Evolutionary conservation across 2,113 vertebrate species (phyloP).

Genomic region (Cephalopholis sonnerati): DNA sequence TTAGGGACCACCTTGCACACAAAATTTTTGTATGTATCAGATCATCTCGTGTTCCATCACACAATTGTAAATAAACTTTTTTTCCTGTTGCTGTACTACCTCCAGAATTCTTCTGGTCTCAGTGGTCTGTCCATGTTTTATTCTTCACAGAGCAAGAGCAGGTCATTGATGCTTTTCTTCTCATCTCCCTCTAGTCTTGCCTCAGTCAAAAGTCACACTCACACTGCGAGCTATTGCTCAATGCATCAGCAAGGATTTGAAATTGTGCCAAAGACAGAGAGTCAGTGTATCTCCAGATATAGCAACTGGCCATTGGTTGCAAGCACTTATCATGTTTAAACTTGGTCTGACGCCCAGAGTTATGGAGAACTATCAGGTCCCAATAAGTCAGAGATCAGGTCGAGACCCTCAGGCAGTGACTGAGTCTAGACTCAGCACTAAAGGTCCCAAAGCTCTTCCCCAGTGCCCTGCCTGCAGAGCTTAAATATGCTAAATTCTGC

Average conservation of each 20-base stretch:
- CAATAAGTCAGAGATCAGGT: constrained; percentile 33
- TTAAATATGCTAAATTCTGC: background rate
- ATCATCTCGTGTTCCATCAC: background rate
- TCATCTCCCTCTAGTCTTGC: constrained; percentile 57
- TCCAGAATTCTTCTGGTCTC: constrained; percentile 3
- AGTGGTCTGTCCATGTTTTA: constrained; percentile 5
- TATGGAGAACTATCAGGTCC: constrained; percentile 11
- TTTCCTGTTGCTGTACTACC: background rate
- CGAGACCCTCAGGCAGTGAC: constrained; percentile 15
- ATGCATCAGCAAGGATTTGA: constrained; percentile 57
- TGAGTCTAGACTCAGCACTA: constrained; percentile 25
- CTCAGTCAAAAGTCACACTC: constrained; percentile 62
- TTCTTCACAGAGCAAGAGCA: constrained; percentile 53
- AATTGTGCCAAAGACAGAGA: constrained; percentile 48
- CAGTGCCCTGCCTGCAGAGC: background rate
- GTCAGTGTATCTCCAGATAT: constrained; percentile 41
- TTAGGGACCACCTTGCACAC: background rate
- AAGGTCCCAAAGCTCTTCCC: background rate
- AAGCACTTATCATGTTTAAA: constrained; percentile 27
- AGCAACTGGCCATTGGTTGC: constrained; percentile 23
- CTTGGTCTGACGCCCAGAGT: constrained; percentile 24
- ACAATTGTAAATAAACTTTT: constrained; percentile 1
- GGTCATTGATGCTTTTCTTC: constrained; percentile 49
- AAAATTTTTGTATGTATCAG: background rate
- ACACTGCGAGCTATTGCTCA: constrained; percentile 59